A percentile compares a stretch with the other conserved stretches of the same genome.
These are phyloP conservation scores for Sarcoramphus papa DNA, from an alignment of 2,797 vertebrate species.

Conservation along the genomic window DNA sequence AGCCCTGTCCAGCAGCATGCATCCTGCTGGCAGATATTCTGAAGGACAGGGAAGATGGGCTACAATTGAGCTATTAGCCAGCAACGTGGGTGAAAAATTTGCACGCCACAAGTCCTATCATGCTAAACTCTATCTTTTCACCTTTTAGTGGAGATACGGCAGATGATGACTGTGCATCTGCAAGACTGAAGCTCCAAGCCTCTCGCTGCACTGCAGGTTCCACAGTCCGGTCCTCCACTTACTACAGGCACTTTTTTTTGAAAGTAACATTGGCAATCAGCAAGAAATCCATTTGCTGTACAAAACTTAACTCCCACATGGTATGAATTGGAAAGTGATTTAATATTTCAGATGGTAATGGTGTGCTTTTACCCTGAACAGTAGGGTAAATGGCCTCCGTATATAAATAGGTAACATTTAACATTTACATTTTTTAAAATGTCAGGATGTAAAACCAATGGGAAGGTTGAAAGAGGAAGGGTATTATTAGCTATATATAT, in stretches of 20 bases:
- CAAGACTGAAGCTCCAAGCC: not conserved
- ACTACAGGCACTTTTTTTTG: not conserved
- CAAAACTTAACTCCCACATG: not conserved
- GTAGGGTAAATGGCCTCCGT: not conserved
- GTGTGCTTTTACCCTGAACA: not conserved
- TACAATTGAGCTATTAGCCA: not conserved
- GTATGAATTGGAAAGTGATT: not conserved
- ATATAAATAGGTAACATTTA: slow-evolving; percentile 4
- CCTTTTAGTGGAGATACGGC: not conserved
- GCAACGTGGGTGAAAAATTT: not conserved
- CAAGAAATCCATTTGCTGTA: not conserved
- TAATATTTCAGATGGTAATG: slow-evolving; percentile 12
- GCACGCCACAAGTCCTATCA: not conserved
- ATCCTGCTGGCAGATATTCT: not conserved
- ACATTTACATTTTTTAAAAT: not conserved
- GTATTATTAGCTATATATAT: too few relatives aligned
- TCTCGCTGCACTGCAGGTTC: not conserved
- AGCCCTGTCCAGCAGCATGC: not conserved
- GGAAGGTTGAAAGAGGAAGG: not conserved
- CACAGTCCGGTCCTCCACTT: not conserved
- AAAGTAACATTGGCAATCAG: not conserved
- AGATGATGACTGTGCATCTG: not conserved
- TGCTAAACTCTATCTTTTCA: not conserved
- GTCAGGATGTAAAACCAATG: not conserved
- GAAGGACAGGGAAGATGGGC: not conserved